These are phyloP conservation scores for Pseudomyrmex sp. DNA, from an alignment of 1,140 invertebrate species.

Conservation along the genomic window DNA sequence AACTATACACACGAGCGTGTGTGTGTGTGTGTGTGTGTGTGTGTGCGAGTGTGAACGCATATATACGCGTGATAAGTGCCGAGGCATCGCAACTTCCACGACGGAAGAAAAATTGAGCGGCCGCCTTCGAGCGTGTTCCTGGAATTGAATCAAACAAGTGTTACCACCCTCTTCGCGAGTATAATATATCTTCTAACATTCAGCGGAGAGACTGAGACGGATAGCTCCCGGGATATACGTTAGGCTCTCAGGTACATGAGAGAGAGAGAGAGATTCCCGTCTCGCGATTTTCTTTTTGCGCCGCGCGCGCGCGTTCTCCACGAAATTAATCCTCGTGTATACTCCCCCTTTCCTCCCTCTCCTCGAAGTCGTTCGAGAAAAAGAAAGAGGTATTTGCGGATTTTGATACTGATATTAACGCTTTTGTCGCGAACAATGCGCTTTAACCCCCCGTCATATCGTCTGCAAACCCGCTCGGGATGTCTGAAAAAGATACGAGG, in stretches of 20 bases:
- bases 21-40: too few species aligned
- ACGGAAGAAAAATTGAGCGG: conserved; percentile 78
- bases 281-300: conserved; percentile 69
- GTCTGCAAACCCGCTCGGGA: conserved; percentile 1
- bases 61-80: conserved; percentile 34
- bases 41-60: background rate
- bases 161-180: conserved; percentile 75
- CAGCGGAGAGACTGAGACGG: conserved; percentile 74
- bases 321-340: conserved; percentile 66
- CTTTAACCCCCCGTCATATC: background rate
- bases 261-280: conserved; percentile 58
- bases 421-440: conserved; percentile 10
- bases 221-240: conserved; percentile 74
- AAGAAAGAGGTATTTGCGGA: conserved; percentile 44
- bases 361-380: conserved; percentile 48
- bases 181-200: conserved; percentile 79
- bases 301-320: conserved; percentile 36
- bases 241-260: too few species aligned
- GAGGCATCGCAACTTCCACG: conserved; percentile 54
- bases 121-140: conserved; percentile 74
- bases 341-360: background rate
- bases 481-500: background rate
- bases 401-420: conserved; percentile 27
- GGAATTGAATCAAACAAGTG: conserved; percentile 83
- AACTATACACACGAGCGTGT: too few species aligned